Percentiles rank a stretch among this genome's conserved stretches.
Evolutionary conservation across 1,140 invertebrate species (phyloP).

Genomic region (Drosophila pseudoobscura): DNA sequence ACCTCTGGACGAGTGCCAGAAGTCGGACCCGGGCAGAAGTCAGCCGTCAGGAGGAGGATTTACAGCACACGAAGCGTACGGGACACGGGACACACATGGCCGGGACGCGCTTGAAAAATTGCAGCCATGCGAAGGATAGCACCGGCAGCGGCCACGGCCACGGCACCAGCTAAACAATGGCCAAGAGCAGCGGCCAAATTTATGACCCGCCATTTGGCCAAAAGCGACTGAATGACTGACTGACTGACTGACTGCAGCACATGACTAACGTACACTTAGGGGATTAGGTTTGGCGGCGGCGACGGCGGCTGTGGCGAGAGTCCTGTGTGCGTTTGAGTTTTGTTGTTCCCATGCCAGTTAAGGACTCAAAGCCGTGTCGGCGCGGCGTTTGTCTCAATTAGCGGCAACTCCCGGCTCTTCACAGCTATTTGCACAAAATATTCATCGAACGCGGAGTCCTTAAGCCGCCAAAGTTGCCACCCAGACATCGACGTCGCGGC

Average conservation of each 20-base stretch:
- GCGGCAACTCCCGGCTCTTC: constrained; percentile 48
- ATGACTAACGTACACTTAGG: constrained; percentile 79
- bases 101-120: constrained; percentile 70
- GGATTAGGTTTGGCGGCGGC: constrained; percentile 53
- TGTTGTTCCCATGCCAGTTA: constrained; percentile 40
- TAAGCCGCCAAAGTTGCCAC: constrained; percentile 76
- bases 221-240: constrained; percentile 18
- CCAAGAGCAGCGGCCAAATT: constrained; percentile 50
- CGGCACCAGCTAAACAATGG: constrained; percentile 56
- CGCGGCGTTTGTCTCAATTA: constrained; percentile 69
- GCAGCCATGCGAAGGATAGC: constrained; percentile 29
- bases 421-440: constrained; percentile 72
- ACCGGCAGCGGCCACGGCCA: no score
- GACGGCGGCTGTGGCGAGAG: background rate
- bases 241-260: constrained; percentile 38
- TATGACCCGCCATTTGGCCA: constrained; percentile 74
- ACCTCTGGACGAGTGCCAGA: constrained; percentile 43
- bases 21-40: background rate
- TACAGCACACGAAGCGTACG: constrained; percentile 52
- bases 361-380: constrained; percentile 33
- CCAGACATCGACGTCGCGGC: constrained; percentile 30
- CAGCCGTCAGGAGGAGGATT: constrained; percentile 37
- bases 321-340: background rate
- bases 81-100: constrained; percentile 50
- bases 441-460: constrained; percentile 45